Conservation (phyloP, 2,797 vertebrate species). For the Sebastes matsubarae region DNA sequence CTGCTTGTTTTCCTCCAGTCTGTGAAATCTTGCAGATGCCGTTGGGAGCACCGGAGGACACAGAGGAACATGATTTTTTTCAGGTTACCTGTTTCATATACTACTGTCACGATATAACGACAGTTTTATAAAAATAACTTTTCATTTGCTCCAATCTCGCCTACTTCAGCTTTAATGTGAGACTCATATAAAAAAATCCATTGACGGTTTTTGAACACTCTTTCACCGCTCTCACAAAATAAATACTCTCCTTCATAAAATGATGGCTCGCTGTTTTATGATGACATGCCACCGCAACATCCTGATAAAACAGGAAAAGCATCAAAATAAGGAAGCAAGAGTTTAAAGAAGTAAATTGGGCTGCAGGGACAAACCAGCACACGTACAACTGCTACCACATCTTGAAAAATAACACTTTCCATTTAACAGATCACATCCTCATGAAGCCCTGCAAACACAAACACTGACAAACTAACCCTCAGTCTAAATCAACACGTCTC, state of each 20-base stretch:
- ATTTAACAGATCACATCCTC: not conserved
- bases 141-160: too few species aligned
- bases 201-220: not conserved
- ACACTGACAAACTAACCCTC: not conserved
- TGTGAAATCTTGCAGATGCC: too few species aligned
- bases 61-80: too few species aligned
- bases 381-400: not conserved
- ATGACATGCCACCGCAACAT: not conserved
- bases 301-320: constrained; percentile 2
- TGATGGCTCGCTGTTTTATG: not conserved
- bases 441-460: not conserved
- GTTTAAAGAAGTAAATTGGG: not conserved
- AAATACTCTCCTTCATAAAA: not conserved
- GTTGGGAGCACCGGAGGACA: too few species aligned
- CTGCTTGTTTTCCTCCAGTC: too few species aligned
- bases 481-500: constrained; percentile 4
- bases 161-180: not conserved
- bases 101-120: too few species aligned
- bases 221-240: not conserved
- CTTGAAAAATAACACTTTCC: not conserved
- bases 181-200: too few species aligned
- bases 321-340: constrained; percentile 6
- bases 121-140: too few species aligned
- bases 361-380: not conserved
- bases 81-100: too few species aligned